Evolutionary conservation across 2,888 invertebrate genomes (phyloP), one percentile per base, ranked within the genome.

Genomic region (Drosophila mimica): DNA sequence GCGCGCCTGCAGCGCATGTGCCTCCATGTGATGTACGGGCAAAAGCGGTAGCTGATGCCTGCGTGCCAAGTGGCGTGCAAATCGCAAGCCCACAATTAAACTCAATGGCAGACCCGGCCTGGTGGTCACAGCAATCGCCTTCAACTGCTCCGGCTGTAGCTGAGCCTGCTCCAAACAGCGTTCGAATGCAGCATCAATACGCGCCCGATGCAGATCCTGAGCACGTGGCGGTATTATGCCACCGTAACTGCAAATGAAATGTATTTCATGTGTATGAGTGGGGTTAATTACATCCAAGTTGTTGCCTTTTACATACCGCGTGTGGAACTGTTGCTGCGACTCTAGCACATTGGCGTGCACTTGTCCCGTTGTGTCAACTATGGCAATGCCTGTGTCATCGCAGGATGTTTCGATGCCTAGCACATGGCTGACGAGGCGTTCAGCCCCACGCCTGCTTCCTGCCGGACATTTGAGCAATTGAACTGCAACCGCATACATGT

Each of bases 11-110:
- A 99, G 94, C 6, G 99, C 98, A 94, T 99, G 99, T 2, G 99
- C 99, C 94, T 99, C 97, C 99, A 99, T 99, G 89, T 99, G 99
- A 94, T 99, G 99, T 70, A 99, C 96, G 0, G 99, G 98, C 91
- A 99, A 97, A 76, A 99, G 94, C 0, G 98, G 98, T 92, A 96
- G 97, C 0, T 94, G 93, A 76, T 95, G 94, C 61, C 94, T 93
- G 79, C 94, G 94, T 28, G 96, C 95, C 57, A 98, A 92, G 89
- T 96, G 94, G 89, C 96, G 97, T 1, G 97, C 98, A 95, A 97
- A 97, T 78, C 95, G 95, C 51, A 96, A 94, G 40, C 99, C 99
- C 72, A 99, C 95, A 70, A 94, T 81, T 62, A 99, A 94, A 66
- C 98, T 98, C 62, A 97, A 58, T 0, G 92, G 91, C n/a, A 92